phyloP scores from a whole-genome alignment of 2,113 vertebrate genomes.

The Laticauda laticaudata region DNA sequence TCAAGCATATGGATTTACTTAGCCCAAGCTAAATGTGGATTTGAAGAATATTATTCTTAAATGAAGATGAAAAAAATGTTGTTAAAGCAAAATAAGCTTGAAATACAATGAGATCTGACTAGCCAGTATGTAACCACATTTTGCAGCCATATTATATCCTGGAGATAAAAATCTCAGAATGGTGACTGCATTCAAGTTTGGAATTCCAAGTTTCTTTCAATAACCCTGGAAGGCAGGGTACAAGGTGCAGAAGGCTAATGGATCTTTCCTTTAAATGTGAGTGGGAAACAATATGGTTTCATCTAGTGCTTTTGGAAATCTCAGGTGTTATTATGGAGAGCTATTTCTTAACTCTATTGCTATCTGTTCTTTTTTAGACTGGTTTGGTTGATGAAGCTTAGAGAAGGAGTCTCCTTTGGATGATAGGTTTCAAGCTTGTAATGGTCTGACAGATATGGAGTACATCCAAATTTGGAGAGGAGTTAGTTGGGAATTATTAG shows the following conservation, averaged over 20 bases:
- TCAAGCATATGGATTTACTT: no score
- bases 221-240: not conserved
- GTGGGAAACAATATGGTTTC: not conserved
- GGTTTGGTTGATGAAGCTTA: not conserved
- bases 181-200: not conserved
- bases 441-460: not conserved
- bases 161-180: not conserved
- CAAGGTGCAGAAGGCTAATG: not conserved
- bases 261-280: not conserved
- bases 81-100: not conserved
- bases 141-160: not conserved
- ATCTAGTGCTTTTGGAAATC: not conserved
- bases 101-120: not conserved
- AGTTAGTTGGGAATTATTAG: not conserved
- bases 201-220: not conserved
- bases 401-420: not conserved
- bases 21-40: not conserved
- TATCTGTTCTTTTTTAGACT: not conserved
- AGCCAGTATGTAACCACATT: not conserved
- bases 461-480: not conserved
- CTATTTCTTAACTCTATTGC: not conserved
- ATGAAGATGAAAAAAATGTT: not conserved
- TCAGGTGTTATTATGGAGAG: not conserved
- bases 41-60: not conserved
- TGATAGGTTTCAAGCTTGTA: not conserved